Evolutionary conservation across 2,797 vertebrate genomes (phyloP).

Genomic region (Dicrostonyx torquatus): DNA sequence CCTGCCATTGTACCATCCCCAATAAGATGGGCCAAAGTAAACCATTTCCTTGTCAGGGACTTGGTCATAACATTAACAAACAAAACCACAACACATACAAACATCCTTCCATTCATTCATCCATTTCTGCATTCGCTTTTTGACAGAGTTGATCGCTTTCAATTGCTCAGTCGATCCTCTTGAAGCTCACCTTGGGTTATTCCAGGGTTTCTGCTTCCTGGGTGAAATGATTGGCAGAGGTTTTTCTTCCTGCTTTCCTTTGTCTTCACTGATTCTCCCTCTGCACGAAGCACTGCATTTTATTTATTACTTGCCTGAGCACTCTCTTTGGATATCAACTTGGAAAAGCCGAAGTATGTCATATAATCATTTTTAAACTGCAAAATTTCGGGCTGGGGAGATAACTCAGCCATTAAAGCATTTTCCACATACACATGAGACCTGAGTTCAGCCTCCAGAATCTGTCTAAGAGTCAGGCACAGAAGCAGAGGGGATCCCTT

Average conservation of each 20-base stretch:
- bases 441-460: not conserved
- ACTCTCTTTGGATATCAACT: not conserved
- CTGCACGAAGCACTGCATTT: not conserved
- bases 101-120: not conserved
- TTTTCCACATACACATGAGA: not conserved
- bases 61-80: not conserved
- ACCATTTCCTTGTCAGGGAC: not conserved
- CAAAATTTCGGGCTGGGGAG: no score
- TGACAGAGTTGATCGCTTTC: slow-evolving; percentile 1
- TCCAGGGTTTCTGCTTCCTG: slow-evolving; percentile 13
- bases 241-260: slow-evolving; percentile 12
- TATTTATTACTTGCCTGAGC: slow-evolving; percentile 28
- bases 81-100: not conserved
- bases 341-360: slow-evolving; percentile 3
- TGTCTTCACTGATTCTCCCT: not conserved
- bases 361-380: not conserved
- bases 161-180: not conserved
- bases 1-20: not conserved
- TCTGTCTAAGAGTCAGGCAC: not conserved
- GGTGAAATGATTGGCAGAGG: not conserved
- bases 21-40: not conserved
- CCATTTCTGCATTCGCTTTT: not conserved
- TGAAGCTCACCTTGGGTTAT: not conserved
- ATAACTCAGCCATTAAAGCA: not conserved
- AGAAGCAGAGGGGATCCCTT: not conserved